phyloP scores from a whole-genome alignment of 1,140 invertebrate species.

The Potamilus streckersoni region DNA sequence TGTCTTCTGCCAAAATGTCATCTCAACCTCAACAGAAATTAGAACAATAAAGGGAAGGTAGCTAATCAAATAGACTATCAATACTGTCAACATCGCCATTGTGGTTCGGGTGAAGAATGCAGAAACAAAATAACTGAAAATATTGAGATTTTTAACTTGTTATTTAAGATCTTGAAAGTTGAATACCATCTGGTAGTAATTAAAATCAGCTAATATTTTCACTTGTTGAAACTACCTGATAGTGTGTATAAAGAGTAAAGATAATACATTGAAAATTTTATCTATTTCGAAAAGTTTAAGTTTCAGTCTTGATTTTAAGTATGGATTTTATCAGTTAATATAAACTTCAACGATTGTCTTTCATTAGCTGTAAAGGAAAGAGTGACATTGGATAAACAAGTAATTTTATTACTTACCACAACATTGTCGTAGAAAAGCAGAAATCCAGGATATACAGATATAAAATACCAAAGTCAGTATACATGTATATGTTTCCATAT shows the following conservation, averaged over 20 bases:
- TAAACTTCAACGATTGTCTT: background rate
- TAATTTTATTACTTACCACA: slow-evolving; percentile 60
- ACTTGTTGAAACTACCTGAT: background rate
- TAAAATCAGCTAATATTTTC: background rate
- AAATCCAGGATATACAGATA: slow-evolving; percentile 70
- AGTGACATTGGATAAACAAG: too few species aligned
- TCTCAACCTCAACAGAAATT: slow-evolving; percentile 61
- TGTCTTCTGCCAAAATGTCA: slow-evolving; percentile 64
- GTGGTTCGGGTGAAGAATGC: slow-evolving; percentile 68
- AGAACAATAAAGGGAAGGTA: slow-evolving; percentile 69
- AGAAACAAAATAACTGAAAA: slow-evolving; percentile 68
- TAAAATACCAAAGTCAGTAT: slow-evolving; percentile 68
- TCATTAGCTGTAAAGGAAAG: too few species aligned
- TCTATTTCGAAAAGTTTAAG: too few species aligned
- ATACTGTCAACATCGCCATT: slow-evolving; percentile 66
- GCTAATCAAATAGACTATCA: slow-evolving; percentile 68
- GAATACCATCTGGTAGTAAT: background rate
- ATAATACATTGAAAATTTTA: background rate
- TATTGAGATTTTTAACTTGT: background rate
- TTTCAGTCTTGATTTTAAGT: too few species aligned
- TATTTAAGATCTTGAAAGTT: background rate
- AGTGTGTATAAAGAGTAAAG: background rate
- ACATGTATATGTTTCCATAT: slow-evolving; percentile 68
- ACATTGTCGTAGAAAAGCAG: slow-evolving; percentile 71
- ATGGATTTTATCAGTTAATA: background rate